Evolutionary conservation across 2,888 invertebrate genomes (phyloP), one percentile per base, ranked within the genome.

Genomic region (Polia nebulosa): DNA sequence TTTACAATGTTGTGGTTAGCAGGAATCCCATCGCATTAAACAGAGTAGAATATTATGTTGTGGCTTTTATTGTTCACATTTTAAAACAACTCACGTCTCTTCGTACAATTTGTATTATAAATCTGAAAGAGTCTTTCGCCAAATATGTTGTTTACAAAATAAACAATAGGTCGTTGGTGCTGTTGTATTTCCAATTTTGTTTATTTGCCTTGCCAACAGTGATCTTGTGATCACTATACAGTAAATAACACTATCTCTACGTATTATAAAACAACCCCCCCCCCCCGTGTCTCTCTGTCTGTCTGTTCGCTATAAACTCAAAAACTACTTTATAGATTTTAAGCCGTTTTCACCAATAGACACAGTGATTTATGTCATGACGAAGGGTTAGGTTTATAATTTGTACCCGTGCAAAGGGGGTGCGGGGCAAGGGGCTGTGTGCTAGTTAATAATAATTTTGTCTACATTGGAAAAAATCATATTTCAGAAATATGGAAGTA

Each of bases 41-140:
- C 47, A 45, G 20, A 57, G 20, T 71, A 59, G 57, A 64, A 44
- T 60, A 75, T 65, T 52, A 47, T 44, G 56, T 64, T 64, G 22
- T 47, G 25, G n/a, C 27, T 63, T 51, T 64, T 75, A 59, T 69
- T 58, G 58, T 58, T 17, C 7, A 29, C 34, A 69, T 74, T 55
- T 44, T 32, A 44, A 44, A 25, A 44, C 41, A 22, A 25, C 9
- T 59, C 15, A 32, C 52, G 34, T 53, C 27, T 53, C 4, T 6
- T 32, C 20, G 15, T 36, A 39, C 15, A 32, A 27, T 63, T 52
- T 27, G 11, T 45, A 39, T 15, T 25, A 15, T 51, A 44, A 32
- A 66, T 66, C 39, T 59, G 11, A 0, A 15, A 44, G 13, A 17
- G 5, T 39, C 11, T 2, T 34, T 17, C 6, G 47, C 41, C n/a